Evolutionary conservation across 2,113 vertebrate species (phyloP).

Genomic region (Notothenia coriiceps): DNA sequence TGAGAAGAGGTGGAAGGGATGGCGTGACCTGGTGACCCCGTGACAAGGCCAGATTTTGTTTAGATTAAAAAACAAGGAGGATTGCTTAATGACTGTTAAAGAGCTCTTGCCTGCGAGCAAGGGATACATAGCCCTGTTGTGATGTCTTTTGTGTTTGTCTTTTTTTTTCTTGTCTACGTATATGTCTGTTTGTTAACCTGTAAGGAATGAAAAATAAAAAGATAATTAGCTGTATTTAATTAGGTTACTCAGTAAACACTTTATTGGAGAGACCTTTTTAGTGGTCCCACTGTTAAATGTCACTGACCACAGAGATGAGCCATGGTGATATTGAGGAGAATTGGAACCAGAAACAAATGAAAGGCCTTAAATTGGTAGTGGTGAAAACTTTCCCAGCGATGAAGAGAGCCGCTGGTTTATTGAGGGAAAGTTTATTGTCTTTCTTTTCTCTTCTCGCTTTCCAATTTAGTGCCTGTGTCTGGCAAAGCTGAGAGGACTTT

Average conservation of each 20-base stretch:
- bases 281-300: constrained; percentile 52
- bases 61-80: too few species aligned
- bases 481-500: constrained; percentile 41
- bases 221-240: constrained; percentile 46
- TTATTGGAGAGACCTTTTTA: constrained; percentile 62
- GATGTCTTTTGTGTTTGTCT: too few species aligned
- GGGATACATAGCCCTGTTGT: too few species aligned
- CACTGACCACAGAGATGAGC: constrained; percentile 65
- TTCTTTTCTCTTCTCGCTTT: constrained; percentile 39
- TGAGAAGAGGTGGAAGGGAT: too few species aligned
- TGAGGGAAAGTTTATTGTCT: constrained; percentile 44
- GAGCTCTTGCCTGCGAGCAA: too few species aligned
- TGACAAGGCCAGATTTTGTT: too few species aligned
- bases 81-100: too few species aligned
- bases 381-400: constrained; percentile 63
- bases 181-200: too few species aligned
- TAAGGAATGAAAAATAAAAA: too few species aligned
- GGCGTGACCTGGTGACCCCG: too few species aligned
- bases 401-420: constrained; percentile 41
- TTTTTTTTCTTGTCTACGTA: too few species aligned
- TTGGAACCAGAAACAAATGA: constrained; percentile 64
- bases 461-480: constrained; percentile 37
- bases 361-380: constrained; percentile 53
- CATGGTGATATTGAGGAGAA: constrained; percentile 52
- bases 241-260: constrained; percentile 64